Percentiles rank a stretch among this genome's conserved stretches.
Conservation (phyloP, 2,888 invertebrate genomes). For the Linnaemya vulpina region DNA sequence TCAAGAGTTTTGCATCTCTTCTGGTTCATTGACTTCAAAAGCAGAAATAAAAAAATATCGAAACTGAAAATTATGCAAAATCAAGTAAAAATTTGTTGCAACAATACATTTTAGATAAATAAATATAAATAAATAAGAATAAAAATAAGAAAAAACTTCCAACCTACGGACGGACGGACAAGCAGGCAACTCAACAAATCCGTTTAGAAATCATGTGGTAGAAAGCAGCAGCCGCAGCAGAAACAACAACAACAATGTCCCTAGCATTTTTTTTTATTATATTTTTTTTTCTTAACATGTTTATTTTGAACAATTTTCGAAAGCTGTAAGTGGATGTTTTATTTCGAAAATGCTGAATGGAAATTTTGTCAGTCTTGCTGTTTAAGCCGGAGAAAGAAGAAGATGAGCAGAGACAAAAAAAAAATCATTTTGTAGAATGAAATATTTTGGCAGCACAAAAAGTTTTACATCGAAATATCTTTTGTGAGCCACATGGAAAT, state of each 20-base stretch:
- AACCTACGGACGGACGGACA: constrained; percentile 10
- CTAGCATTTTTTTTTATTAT: background rate
- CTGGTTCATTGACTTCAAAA: constrained; percentile 60
- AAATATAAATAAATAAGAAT: too few relatives aligned
- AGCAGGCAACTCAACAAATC: constrained; percentile 34
- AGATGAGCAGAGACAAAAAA: too few relatives aligned
- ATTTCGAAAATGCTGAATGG: constrained; percentile 7
- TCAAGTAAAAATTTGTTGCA: constrained; percentile 45
- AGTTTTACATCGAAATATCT: background rate
- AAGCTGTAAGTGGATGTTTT: constrained; percentile 38
- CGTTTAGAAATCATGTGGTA: constrained; percentile 56
- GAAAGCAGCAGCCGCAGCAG: background rate
- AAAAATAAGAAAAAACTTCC: constrained; percentile 6
- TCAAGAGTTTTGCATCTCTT: constrained; percentile 49
- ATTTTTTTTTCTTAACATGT: background rate
- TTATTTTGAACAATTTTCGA: background rate
- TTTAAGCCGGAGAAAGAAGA: background rate
- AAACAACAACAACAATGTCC: constrained; percentile 6
- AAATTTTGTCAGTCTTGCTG: constrained; percentile 15
- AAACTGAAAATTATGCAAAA: constrained; percentile 53
- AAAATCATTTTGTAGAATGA: too few relatives aligned
- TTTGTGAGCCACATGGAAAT: constrained; percentile 34
- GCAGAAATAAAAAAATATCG: background rate
- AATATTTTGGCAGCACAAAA: background rate
- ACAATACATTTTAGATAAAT: constrained; percentile 52